phyloP scores from a whole-genome alignment of 1,140 invertebrate genomes.

The Cyrtorhinus lividipennis region DNA sequence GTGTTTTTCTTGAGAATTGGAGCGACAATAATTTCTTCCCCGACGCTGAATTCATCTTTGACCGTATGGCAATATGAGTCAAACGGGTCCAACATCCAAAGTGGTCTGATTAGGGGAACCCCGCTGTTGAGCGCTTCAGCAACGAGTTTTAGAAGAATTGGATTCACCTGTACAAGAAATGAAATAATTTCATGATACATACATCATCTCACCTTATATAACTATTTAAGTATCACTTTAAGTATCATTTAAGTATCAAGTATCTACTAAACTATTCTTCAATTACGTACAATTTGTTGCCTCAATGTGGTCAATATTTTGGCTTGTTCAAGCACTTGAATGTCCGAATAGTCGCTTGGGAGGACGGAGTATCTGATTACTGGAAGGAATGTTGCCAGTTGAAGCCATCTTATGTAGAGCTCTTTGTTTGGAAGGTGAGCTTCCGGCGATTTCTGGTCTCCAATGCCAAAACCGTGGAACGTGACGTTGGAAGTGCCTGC shows the following conservation, averaged over 20 bases:
- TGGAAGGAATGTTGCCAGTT: conserved; percentile 80
- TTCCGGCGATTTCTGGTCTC: conserved; percentile 19
- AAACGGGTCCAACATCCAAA: conserved; percentile 80
- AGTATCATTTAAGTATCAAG: not conserved
- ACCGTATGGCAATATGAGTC: conserved; percentile 64
- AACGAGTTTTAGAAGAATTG: conserved; percentile 57
- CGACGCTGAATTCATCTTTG: conserved; percentile 78
- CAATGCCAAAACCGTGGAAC: conserved; percentile 15
- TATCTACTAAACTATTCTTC: not conserved
- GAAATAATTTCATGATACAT: not conserved
- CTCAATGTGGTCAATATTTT: conserved; percentile 59
- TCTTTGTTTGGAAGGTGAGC: conserved; percentile 35
- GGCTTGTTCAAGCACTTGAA: conserved; percentile 57
- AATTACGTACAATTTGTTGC: conserved; percentile 46
- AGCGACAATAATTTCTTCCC: conserved; percentile 80
- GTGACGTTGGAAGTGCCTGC: not conserved
- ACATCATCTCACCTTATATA: no score
- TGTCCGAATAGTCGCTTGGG: conserved; percentile 70
- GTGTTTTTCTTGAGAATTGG: conserved; percentile 59
- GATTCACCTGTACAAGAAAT: conserved; percentile 39
- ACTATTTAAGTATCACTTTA: no score
- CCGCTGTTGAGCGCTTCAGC: conserved; percentile 61
- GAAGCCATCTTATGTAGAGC: conserved; percentile 87
- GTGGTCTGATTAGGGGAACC: conserved; percentile 66
- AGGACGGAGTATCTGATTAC: conserved; percentile 80